phyloP scores from a whole-genome alignment of 2,888 invertebrate genomes.

The Polydrusus cervinus region DNA sequence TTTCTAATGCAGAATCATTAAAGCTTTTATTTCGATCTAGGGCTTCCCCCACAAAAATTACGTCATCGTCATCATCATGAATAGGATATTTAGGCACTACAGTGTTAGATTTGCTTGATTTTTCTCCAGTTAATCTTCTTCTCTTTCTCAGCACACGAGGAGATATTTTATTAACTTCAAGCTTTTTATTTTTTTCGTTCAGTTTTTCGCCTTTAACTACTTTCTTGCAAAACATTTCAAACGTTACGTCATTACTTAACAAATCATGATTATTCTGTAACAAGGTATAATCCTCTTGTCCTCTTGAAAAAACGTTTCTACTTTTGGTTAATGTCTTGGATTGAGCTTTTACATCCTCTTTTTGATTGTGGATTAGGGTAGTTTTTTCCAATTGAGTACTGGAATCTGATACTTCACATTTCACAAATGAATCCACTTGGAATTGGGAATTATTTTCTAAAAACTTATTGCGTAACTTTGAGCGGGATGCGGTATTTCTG shows the following conservation, averaged over 20 bases:
- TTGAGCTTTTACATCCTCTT: background rate
- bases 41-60: slow-evolving; percentile 39
- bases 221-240: slow-evolving; percentile 41
- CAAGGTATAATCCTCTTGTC: background rate
- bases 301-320: background rate
- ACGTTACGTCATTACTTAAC: slow-evolving; percentile 33
- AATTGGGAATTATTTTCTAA: background rate
- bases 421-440: background rate
- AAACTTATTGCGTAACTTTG: background rate
- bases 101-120: background rate
- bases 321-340: too few relatives aligned
- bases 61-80: slow-evolving; percentile 33
- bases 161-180: background rate
- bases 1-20: slow-evolving; percentile 20
- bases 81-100: background rate
- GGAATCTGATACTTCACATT: background rate
- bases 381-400: background rate
- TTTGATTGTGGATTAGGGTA: background rate
- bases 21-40: background rate
- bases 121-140: slow-evolving; percentile 8
- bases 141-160: background rate
- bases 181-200: background rate
- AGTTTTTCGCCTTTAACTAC: slow-evolving; percentile 2
- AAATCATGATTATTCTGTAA: slow-evolving; percentile 23
- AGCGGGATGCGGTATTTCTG: background rate